Percentiles rank a stretch among this genome's conserved stretches.
phyloP scores from a whole-genome alignment of 2,113 vertebrate species.

The Acanthochromis polyacanthus region DNA sequence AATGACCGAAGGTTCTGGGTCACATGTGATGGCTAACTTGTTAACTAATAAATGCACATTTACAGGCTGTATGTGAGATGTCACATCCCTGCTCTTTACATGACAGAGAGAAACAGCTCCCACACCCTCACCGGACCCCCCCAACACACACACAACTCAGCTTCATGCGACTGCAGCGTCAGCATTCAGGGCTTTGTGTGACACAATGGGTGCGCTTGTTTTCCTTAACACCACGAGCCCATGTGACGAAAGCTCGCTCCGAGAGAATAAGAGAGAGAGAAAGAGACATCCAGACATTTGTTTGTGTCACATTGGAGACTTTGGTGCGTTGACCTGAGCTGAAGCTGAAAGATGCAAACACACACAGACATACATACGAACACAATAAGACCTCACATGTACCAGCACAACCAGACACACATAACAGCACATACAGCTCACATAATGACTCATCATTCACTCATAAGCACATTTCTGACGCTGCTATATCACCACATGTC shows the following conservation, averaged over 20 bases:
- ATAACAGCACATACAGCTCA: slow-evolving; percentile 15
- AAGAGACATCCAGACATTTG: slow-evolving; percentile 80
- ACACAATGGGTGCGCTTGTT: slow-evolving; percentile 86
- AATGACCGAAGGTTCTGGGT: neutral
- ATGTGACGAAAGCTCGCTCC: slow-evolving; percentile 83
- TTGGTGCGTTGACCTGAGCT: slow-evolving; percentile 73
- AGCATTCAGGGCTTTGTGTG: slow-evolving; percentile 85
- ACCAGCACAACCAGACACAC: neutral
- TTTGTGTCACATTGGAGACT: slow-evolving; percentile 81
- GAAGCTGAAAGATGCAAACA: slow-evolving; percentile 12
- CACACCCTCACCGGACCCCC: slow-evolving; percentile 30
- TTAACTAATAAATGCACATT: neutral
- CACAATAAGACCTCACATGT: slow-evolving; percentile 32
- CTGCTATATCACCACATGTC: slow-evolving; percentile 6
- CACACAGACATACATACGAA: slow-evolving; percentile 20
- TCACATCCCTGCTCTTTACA: slow-evolving; percentile 61
- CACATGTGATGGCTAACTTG: neutral
- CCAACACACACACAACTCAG: slow-evolving; percentile 44
- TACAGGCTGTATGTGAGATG: slow-evolving; percentile 46
- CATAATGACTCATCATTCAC: slow-evolving; percentile 15
- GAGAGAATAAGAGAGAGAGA: slow-evolving; percentile 71
- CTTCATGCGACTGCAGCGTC: slow-evolving; percentile 84
- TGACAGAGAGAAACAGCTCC: slow-evolving; percentile 63
- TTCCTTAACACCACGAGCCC: slow-evolving; percentile 83
- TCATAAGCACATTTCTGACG: slow-evolving; percentile 40